Base-by-base conservation (phyloP, 1,140 invertebrate species). In the Lepidotrigona ventralis region DNA sequence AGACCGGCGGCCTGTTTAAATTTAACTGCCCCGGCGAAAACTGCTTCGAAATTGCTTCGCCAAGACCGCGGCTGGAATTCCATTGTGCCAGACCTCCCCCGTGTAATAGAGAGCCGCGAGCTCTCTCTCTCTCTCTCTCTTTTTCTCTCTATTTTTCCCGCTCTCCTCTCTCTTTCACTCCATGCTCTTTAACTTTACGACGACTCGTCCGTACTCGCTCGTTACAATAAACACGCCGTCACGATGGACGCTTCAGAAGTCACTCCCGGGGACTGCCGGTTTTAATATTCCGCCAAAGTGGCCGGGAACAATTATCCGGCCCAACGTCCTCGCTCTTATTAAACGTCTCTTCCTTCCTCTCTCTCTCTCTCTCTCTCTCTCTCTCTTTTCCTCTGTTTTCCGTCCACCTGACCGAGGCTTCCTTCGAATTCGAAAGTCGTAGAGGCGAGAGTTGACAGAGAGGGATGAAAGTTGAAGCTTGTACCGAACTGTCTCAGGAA, bases 211-310 rank as follows among this genome's bases (percentile, higher is more conserved):
- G 82, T 72, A 71, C 77, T 81, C 83, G 86, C 86, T 88, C 86
- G 86, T 88, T 88, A 88, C 86, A 87, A 88, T 88, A 88, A 88
- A 88, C 86, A 88, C 86, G 83, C 86, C 86, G 79, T 88, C 83
- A 75, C 86, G 83, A 85, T 79, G 86, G 86, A 87, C 83, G 79
- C 86, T 86, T 85, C 83, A 87, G 83, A 87, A 88, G 86, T 80
- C 78, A 82, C 78, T 54, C 46, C 60, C 66, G 60, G 77, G 83
- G 60, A 84, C 85, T 85, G 29, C 79, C 71, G 83, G 85, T 83
- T 86, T 87, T 88, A 88, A 87, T 88, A 88, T 88, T 87, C 86
- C 78, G 70, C 60, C 78, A 88, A 88, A 88, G 86, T 87, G 78
- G 86, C 86, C 78, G 68, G 71, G 83, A 85, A 87, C 83, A 87